phyloP scores from a whole-genome alignment of 2,113 vertebrate species.

The Isichthys henryi region DNA sequence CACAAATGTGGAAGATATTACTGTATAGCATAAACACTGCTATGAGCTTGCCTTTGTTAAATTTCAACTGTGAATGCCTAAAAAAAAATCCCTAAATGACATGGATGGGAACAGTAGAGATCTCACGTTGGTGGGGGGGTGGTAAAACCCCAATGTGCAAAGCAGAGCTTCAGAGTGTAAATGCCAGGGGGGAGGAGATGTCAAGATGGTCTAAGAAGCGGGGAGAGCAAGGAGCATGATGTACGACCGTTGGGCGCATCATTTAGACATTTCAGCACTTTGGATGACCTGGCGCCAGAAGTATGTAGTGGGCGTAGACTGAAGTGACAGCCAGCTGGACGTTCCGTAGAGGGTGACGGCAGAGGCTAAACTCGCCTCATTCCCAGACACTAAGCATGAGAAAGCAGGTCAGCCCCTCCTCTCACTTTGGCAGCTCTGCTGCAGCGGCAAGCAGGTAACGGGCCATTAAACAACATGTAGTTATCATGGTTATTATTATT shows the following conservation, averaged over 20 bases:
- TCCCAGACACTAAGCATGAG: not conserved
- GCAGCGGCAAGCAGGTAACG: not conserved
- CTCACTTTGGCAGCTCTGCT: not conserved
- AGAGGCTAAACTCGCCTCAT: not conserved
- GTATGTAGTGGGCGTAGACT: not conserved
- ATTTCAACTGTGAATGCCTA: constrained; percentile 33
- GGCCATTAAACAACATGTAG: not conserved
- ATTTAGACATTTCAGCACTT: not conserved
- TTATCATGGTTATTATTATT: not conserved
- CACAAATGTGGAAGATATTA: constrained; percentile 10
- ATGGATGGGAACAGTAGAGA: not conserved
- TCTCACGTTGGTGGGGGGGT: not conserved
- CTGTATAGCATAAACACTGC: not conserved
- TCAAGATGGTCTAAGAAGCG: not conserved
- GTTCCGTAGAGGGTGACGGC: not conserved
- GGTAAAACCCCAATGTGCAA: not conserved
- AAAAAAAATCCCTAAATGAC: constrained; percentile 16
- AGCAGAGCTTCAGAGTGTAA: not conserved
- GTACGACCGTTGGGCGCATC: not conserved
- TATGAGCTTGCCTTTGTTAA: constrained; percentile 20
- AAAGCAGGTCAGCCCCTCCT: not conserved
- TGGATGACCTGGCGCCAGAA: not conserved
- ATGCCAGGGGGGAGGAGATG: not conserved
- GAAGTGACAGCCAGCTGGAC: not conserved
- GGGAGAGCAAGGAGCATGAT: not conserved